Evolutionary conservation across 2,888 invertebrate genomes (phyloP).

Genomic region (Polydrusus cervinus): DNA sequence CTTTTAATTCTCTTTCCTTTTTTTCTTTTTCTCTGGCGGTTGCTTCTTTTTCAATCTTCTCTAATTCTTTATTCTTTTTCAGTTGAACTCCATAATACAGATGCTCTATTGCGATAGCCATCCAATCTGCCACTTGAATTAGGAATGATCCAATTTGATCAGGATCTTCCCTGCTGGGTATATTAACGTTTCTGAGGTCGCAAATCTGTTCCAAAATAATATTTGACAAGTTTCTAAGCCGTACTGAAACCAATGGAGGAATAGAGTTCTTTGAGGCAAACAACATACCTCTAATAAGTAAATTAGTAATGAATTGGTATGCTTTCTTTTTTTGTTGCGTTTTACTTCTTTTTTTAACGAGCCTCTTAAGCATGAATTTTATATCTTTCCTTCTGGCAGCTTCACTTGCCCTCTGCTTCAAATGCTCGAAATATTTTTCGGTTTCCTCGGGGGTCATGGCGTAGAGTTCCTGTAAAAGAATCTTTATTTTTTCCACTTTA

Average conservation of each 20-base stretch:
- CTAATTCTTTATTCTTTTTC: conserved; percentile 64
- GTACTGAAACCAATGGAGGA: conserved; percentile 75
- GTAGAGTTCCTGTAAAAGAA: conserved; percentile 73
- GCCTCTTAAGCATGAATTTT: conserved; percentile 58
- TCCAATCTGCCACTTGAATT: conserved; percentile 67
- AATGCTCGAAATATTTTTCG: conserved; percentile 75
- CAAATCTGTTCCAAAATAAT: conserved; percentile 75
- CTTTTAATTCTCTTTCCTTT: conserved; percentile 53
- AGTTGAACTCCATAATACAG: conserved; percentile 67
- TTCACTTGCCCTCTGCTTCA: conserved; percentile 61
- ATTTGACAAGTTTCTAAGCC: conserved; percentile 75
- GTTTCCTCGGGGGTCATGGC: conserved; percentile 73
- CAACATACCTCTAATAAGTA: conserved; percentile 60
- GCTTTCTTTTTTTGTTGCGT: conserved; percentile 53
- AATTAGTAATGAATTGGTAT: conserved; percentile 52
- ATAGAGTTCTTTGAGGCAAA: conserved; percentile 65
- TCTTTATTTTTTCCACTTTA: conserved; percentile 73
- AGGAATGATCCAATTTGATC: conserved; percentile 63
- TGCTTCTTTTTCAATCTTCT: conserved; percentile 58
- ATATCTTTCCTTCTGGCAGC: conserved; percentile 55
- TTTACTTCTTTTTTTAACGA: conserved; percentile 49
- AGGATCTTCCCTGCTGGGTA: conserved; percentile 76
- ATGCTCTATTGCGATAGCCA: conserved; percentile 67
- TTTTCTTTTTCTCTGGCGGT: conserved; percentile 58
- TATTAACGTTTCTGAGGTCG: conserved; percentile 88